Percentiles rank a stretch among this genome's conserved stretches.
Conservation (phyloP, 2,888 invertebrate species). For the Mimas tiliae region DNA sequence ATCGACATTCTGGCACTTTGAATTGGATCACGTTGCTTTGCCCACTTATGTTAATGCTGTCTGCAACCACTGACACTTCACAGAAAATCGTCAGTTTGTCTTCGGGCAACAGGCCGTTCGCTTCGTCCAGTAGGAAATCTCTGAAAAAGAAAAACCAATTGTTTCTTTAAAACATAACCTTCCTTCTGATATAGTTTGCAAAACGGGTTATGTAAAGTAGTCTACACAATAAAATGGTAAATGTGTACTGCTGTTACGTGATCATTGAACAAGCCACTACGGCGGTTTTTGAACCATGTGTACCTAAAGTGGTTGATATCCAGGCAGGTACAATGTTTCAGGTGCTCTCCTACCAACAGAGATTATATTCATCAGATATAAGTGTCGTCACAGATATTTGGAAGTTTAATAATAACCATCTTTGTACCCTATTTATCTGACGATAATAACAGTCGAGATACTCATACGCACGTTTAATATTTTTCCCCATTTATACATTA, state of each 20-base stretch:
- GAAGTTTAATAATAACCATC: not conserved
- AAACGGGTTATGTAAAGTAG: too few relatives aligned
- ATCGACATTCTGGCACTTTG: constrained; percentile 97
- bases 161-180: not conserved
- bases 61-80: constrained; percentile 98
- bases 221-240: too few relatives aligned
- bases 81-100: constrained; percentile 99
- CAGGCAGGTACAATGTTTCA: too few relatives aligned
- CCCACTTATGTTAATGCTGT: constrained; percentile 99
- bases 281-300: too few relatives aligned
- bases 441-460: not conserved
- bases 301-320: too few relatives aligned
- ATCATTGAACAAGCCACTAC: too few relatives aligned
- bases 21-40: constrained; percentile 99
- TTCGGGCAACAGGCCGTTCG: constrained; percentile 98
- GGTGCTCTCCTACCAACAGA: too few relatives aligned
- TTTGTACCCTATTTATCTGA: not conserved
- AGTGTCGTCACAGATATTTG: not conserved
- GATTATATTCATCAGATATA: too few relatives aligned
- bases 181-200: not conserved
- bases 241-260: too few relatives aligned
- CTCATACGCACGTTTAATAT: not conserved
- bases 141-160: constrained; percentile 70
- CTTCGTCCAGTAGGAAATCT: constrained; percentile 99
- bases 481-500: too few relatives aligned